These are phyloP conservation scores for Zaprionus obscuricornis DNA, from an alignment of 2,888 invertebrate species.

Conservation along the genomic window DNA sequence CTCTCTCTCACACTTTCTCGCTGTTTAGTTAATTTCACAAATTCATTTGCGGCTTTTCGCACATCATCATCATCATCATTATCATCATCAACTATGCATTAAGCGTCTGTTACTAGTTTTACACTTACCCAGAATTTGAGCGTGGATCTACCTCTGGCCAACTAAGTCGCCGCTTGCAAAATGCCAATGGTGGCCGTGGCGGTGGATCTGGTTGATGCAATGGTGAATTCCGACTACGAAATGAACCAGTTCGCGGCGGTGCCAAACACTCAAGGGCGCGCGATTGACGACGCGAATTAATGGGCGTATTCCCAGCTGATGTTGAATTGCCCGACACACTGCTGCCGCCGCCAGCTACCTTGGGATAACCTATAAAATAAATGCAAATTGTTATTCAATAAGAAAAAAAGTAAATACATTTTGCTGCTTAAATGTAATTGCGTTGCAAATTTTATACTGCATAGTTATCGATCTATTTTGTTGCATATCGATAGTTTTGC, in stretches of 20 bases:
- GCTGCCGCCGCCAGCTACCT: slow-evolving; percentile 88
- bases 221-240: slow-evolving; percentile 84
- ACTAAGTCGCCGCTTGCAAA: slow-evolving; percentile 90
- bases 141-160: slow-evolving; percentile 95
- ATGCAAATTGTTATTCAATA: background rate
- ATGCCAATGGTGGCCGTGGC: slow-evolving; percentile 88
- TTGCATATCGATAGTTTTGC: too few relatives aligned
- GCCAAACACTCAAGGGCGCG: slow-evolving; percentile 88
- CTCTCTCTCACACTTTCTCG: background rate
- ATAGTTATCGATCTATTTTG: too few relatives aligned
- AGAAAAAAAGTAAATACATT: background rate
- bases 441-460: too few relatives aligned
- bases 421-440: background rate
- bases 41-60: slow-evolving; percentile 52
- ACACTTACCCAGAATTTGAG: slow-evolving; percentile 91
- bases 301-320: slow-evolving; percentile 69
- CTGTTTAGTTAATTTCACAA: slow-evolving; percentile 30
- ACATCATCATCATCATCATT: too few relatives aligned
- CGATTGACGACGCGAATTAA: slow-evolving; percentile 83
- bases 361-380: slow-evolving; percentile 86
- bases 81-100: slow-evolving; percentile 68
- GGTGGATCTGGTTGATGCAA: slow-evolving; percentile 84
- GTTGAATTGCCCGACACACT: slow-evolving; percentile 84
- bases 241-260: slow-evolving; percentile 85
- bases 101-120: background rate